Percentiles rank a stretch among this genome's conserved stretches.
Conservation (phyloP, 2,797 vertebrate genomes). For the Crocidura indochinensis region DNA sequence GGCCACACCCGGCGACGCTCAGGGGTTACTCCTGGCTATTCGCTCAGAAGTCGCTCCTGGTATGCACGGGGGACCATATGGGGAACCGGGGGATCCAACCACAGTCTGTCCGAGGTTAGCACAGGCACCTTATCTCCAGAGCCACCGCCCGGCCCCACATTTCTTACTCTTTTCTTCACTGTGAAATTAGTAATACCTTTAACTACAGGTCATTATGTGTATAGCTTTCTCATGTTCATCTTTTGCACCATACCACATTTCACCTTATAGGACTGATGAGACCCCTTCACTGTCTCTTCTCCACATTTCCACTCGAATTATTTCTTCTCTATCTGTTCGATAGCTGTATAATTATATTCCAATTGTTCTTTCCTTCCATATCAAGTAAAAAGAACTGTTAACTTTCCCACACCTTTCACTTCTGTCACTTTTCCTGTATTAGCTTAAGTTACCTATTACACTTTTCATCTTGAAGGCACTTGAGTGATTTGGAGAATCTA, state of each 20-base stretch:
- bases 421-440: not conserved
- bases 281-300: not conserved
- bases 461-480: not conserved
- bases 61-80: too few species aligned
- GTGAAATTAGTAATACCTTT: not conserved
- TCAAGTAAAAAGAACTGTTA: not conserved
- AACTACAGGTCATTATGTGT: not conserved
- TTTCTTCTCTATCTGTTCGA: too few species aligned
- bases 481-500: constrained; percentile 22
- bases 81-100: too few species aligned
- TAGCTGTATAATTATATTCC: not conserved
- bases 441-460: not conserved
- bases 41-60: too few species aligned
- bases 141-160: too few species aligned
- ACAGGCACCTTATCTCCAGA: too few species aligned
- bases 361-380: not conserved
- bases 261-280: not conserved
- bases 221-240: not conserved
- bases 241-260: not conserved
- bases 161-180: constrained; percentile 2
- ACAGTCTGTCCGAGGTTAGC: too few species aligned
- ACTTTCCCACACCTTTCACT: not conserved
- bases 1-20: too few species aligned
- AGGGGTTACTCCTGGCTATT: too few species aligned
- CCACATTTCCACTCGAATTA: not conserved